phyloP scores from a whole-genome alignment of 2,888 invertebrate genomes.

The Hetaerina titia region DNA sequence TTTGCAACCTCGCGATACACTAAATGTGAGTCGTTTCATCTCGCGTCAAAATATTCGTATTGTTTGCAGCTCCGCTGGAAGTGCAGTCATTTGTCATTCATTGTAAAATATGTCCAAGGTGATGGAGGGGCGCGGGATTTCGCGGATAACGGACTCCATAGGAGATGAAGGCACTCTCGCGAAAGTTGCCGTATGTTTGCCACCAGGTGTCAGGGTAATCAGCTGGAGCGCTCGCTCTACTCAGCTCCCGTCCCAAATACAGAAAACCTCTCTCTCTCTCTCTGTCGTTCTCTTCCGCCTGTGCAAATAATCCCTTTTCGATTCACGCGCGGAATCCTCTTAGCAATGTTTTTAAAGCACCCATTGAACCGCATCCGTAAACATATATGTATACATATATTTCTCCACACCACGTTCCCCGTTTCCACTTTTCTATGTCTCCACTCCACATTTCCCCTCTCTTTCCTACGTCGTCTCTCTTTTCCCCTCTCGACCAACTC shows the following conservation, averaged over 20 bases:
- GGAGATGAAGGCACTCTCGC: slow-evolving; percentile 22
- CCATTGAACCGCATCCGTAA: not conserved
- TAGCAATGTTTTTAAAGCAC: slow-evolving; percentile 7
- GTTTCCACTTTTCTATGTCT: not conserved
- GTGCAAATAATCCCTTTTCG: not conserved
- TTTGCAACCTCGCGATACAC: not conserved
- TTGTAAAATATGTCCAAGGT: not conserved
- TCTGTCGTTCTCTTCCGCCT: not conserved
- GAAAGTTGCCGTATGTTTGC: slow-evolving; percentile 36
- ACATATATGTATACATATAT: not conserved
- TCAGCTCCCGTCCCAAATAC: not conserved
- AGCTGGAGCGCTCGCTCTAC: not conserved
- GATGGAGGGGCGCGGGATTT: not conserved
- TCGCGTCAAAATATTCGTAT: not conserved
- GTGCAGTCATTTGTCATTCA: slow-evolving; percentile 15
- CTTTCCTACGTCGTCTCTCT: not conserved
- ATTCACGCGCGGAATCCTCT: slow-evolving; percentile 36
- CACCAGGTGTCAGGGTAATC: not conserved
- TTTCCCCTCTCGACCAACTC: not conserved
- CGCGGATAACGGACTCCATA: not conserved
- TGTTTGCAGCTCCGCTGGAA: not conserved
- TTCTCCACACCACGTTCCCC: not conserved
- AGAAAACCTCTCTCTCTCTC: not conserved
- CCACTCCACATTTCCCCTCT: not conserved
- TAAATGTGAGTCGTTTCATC: not conserved